Conservation (phyloP, 2,888 invertebrate species). For the Diogma glabrata region DNA sequence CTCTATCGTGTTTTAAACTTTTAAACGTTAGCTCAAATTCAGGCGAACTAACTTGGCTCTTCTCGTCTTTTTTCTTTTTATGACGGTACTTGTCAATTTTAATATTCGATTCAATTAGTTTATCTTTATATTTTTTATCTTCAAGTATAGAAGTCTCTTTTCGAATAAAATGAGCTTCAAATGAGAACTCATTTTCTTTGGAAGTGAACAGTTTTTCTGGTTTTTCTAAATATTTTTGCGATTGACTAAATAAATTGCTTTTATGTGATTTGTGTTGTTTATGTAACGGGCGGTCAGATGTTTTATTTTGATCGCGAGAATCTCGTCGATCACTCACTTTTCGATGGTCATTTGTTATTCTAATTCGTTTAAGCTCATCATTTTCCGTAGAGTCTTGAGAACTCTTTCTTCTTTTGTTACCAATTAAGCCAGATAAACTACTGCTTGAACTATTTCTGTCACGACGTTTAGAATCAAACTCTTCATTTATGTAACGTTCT, state of each 20-base stretch:
- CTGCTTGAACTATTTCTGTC: conserved; percentile 17
- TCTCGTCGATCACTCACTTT: conserved; percentile 51
- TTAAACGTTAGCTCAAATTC: conserved; percentile 21
- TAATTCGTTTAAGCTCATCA: conserved; percentile 52
- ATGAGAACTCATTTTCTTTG: too few relatives aligned
- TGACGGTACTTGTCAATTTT: conserved; percentile 15
- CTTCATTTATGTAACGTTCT: conserved; percentile 1
- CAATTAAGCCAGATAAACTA: neutral
- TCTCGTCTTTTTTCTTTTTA: too few relatives aligned
- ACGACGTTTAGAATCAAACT: conserved; percentile 11
- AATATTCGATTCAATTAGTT: conserved; percentile 15
- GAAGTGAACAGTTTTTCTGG: too few relatives aligned
- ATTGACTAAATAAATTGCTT: neutral
- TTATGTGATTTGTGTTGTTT: conserved; percentile 25
- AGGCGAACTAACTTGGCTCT: conserved; percentile 27
- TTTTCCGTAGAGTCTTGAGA: conserved; percentile 58
- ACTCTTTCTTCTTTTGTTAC: conserved; percentile 57
- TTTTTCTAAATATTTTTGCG: neutral
- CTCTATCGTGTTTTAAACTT: neutral
- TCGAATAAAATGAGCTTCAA: too few relatives aligned
- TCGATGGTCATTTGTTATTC: conserved; percentile 41
- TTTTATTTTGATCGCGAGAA: conserved; percentile 47
- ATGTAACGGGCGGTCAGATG: conserved; percentile 21
- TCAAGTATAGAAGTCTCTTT: too few relatives aligned
- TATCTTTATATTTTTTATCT: too few relatives aligned